Percentiles rank a stretch among this genome's conserved stretches.
Conservation (phyloP, 1,140 invertebrate genomes). For the Stegodyphus dumicola region DNA sequence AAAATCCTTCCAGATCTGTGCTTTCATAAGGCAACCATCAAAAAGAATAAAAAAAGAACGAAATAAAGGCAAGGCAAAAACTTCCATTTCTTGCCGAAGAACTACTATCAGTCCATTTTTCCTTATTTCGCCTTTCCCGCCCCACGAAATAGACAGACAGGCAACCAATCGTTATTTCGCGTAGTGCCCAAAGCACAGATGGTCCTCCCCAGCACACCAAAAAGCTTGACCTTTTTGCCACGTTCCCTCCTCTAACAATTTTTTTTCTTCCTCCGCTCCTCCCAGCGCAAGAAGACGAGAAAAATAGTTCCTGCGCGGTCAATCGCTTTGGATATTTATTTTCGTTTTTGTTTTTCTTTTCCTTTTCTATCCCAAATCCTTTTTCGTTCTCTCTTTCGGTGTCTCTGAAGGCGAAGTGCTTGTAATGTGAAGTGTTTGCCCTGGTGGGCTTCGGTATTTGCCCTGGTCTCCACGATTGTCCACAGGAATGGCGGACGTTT, state of each 20-base stretch:
- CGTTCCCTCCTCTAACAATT: neutral
- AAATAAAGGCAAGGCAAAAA: neutral
- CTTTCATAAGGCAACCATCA: neutral
- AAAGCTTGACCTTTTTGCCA: conserved; percentile 14
- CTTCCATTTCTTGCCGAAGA: neutral
- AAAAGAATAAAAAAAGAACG: neutral
- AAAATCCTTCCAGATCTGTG: neutral
- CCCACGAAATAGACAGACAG: neutral
- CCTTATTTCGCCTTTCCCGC: neutral
- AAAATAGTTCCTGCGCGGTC: conserved; percentile 9
- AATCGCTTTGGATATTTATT: conserved; percentile 1
- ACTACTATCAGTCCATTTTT: neutral
- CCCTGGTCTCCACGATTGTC: conserved; percentile 3
- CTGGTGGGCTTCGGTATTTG: conserved; percentile 13
- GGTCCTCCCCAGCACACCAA: no score
- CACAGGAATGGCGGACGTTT: neutral
- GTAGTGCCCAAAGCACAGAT: neutral
- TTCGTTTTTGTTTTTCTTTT: no score
- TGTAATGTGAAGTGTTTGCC: conserved; percentile 14
- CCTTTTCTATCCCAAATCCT: neutral
- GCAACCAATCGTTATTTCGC: neutral
- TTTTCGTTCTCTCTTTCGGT: neutral
- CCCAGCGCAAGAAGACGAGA: neutral
- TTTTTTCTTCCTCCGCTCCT: no score
- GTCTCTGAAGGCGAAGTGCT: neutral